Evolutionary conservation across 2,113 vertebrate genomes (phyloP), one percentile per base, ranked within the genome.

Genomic region (Dipodomys stephensi): DNA sequence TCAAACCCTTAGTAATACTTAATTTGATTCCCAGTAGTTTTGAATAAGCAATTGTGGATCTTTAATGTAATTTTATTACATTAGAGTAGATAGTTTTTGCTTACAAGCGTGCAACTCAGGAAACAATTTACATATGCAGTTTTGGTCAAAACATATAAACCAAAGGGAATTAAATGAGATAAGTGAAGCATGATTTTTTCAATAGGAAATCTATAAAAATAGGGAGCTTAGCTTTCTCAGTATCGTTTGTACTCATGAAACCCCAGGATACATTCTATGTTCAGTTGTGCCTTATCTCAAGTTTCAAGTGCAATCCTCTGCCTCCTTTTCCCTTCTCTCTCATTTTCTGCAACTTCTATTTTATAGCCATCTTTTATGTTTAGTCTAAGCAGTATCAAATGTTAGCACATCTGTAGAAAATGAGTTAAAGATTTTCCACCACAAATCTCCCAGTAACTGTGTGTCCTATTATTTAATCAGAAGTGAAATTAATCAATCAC

Each of bases 61-160:
- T 97, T 92, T 19, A 85, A 72, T 76, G 8, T 84, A 64, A 83
- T 83, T 94, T 94, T 69, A 91, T 87, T 87, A 83, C 4, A 23
- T 92, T 79, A 88, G 44, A 68, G 93, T 74, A 85, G 9, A 72
- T 27, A 85, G 90, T 76, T 92, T 90, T 83, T 91, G 28, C 44
- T 91, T 88, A 86, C 0, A 89, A 88, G 32, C 15, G 78, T 5
- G 35, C 19, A 69, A 68, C 19, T 93, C 64, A 87, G 81, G 82
- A 91, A 89, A 78, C 3, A 1, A 30, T 94, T 95, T 69, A 78
- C 1, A 68, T 80, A 46, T 44, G 32, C 68, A 19, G 76, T 87
- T 91, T 16, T 39, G 39, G 64, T 92, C 81, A 87, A 86, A 91
- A 46, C 79, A 74, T 83, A 74, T 84, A 44, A 69, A 39, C 44